phyloP scores from a whole-genome alignment of 2,888 invertebrate species.

The Orthosia gracilis region DNA sequence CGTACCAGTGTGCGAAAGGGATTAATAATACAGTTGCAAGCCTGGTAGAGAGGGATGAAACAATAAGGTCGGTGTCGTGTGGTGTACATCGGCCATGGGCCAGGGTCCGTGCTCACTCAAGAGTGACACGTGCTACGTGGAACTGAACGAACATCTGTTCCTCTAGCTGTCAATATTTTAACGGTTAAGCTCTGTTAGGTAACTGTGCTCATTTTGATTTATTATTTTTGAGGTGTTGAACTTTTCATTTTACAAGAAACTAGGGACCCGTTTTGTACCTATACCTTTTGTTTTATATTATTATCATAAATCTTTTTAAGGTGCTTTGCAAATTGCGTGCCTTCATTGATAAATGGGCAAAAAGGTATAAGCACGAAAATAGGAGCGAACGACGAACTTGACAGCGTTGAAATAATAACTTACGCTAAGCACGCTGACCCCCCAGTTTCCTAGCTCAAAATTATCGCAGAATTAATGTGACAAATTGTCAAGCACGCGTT shows the following conservation, averaged over 20 bases:
- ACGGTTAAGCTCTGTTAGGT: slow-evolving; percentile 35
- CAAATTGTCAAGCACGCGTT: no score
- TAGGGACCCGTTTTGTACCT: not conserved
- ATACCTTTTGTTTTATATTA: no score
- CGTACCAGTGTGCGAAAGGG: slow-evolving; percentile 78
- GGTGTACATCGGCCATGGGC: slow-evolving; percentile 74
- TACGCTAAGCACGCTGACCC: no score
- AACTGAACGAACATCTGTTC: slow-evolving; percentile 86
- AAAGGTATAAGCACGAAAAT: slow-evolving; percentile 25
- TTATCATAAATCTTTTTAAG: slow-evolving; percentile 25
- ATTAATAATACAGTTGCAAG: slow-evolving; percentile 68
- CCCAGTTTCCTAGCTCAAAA: no score
- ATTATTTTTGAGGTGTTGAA: not conserved
- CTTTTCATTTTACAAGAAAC: slow-evolving; percentile 15
- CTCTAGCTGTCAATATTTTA: slow-evolving; percentile 58
- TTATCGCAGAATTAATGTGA: no score
- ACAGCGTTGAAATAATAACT: slow-evolving; percentile 1
- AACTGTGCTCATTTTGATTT: not conserved
- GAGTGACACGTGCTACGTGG: slow-evolving; percentile 83
- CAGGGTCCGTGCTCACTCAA: slow-evolving; percentile 85
- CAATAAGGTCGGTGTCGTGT: slow-evolving; percentile 81
- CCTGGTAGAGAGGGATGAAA: slow-evolving; percentile 76
- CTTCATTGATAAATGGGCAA: slow-evolving; percentile 9
- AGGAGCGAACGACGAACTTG: slow-evolving; percentile 13
- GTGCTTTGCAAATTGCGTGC: slow-evolving; percentile 51